Percentiles rank a stretch among this genome's conserved stretches.
These are phyloP conservation scores for Hoplostethus mediterraneus DNA, from an alignment of 2,797 vertebrate species.

Conservation along the genomic window DNA sequence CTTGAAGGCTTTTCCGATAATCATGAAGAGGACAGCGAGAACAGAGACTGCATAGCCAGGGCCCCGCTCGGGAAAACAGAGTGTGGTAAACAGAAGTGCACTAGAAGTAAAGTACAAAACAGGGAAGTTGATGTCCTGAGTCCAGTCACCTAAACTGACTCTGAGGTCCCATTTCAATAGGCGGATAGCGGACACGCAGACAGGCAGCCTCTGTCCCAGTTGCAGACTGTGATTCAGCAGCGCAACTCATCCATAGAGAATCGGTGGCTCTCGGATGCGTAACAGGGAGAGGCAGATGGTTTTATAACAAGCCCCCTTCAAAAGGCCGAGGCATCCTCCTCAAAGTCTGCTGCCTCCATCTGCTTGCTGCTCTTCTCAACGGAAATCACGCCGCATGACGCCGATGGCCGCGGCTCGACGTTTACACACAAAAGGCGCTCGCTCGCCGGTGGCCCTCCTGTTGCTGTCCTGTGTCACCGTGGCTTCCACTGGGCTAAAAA, in stretches of 20 bases:
- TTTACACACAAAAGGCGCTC: slow-evolving; percentile 12
- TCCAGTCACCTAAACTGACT: too few species aligned
- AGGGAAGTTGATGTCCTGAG: too few species aligned
- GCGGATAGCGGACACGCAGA: not conserved
- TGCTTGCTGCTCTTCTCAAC: slow-evolving; percentile 52
- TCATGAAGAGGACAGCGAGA: not conserved
- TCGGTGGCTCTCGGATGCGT: slow-evolving; percentile 28
- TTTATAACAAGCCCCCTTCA: slow-evolving; percentile 43
- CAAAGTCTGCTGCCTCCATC: slow-evolving; percentile 67
- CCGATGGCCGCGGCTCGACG: slow-evolving; percentile 13
- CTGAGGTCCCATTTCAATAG: not conserved
- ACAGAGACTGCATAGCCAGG: too few species aligned
- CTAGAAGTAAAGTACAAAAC: too few species aligned
- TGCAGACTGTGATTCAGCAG: slow-evolving; percentile 46
- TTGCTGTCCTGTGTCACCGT: slow-evolving; percentile 15
- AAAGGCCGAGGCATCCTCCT: slow-evolving; percentile 13
- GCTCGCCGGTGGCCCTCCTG: slow-evolving; percentile 18
- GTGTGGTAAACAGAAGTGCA: too few species aligned
- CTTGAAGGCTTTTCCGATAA: too few species aligned
- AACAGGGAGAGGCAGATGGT: slow-evolving; percentile 73
- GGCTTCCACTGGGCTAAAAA: slow-evolving; percentile 51
- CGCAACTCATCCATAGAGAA: slow-evolving; percentile 37
- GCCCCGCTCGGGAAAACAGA: too few species aligned
- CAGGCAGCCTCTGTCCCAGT: slow-evolving; percentile 7
- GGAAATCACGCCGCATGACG: slow-evolving; percentile 32